Percentiles rank a stretch among this genome's conserved stretches.
These are phyloP conservation scores for Drosophila biarmipes DNA, from an alignment of 1,140 invertebrate genomes.

Conservation along the genomic window DNA sequence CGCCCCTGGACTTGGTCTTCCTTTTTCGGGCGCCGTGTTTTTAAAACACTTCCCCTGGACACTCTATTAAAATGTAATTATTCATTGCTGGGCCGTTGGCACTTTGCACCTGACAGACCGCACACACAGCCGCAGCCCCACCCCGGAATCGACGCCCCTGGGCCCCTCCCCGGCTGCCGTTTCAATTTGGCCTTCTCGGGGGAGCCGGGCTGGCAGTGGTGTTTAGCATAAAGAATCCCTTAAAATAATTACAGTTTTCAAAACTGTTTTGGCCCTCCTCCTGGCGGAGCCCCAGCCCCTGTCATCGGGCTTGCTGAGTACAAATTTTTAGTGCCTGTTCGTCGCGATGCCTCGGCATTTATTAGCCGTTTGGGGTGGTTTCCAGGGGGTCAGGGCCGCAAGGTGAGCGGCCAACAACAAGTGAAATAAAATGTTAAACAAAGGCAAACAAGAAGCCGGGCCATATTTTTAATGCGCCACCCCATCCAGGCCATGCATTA, in stretches of 20 bases:
- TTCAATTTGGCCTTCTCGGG: constrained; percentile 48
- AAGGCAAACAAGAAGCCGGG: constrained; percentile 69
- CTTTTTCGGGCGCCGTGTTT: constrained; percentile 49
- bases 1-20: too few relatives aligned
- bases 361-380: constrained; percentile 41
- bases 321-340: constrained; percentile 73
- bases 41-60: constrained; percentile 66
- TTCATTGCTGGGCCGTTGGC: constrained; percentile 75
- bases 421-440: constrained; percentile 78
- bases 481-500: constrained; percentile 61
- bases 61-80: constrained; percentile 81
- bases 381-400: neutral
- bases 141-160: neutral
- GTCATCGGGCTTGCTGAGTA: constrained; percentile 53
- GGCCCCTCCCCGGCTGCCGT: constrained; percentile 15
- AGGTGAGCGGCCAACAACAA: constrained; percentile 52
- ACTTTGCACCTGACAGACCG: constrained; percentile 69
- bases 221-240: constrained; percentile 79
- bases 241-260: constrained; percentile 79
- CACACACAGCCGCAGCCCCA: constrained; percentile 3
- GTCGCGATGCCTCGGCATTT: constrained; percentile 66
- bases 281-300: neutral
- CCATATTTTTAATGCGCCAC: constrained; percentile 61
- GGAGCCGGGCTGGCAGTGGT: constrained; percentile 22
- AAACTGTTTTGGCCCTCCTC: constrained; percentile 28